Percentiles rank a stretch among this genome's conserved stretches.
phyloP scores from a whole-genome alignment of 2,797 vertebrate genomes.

The Girardinus metallicus region DNA sequence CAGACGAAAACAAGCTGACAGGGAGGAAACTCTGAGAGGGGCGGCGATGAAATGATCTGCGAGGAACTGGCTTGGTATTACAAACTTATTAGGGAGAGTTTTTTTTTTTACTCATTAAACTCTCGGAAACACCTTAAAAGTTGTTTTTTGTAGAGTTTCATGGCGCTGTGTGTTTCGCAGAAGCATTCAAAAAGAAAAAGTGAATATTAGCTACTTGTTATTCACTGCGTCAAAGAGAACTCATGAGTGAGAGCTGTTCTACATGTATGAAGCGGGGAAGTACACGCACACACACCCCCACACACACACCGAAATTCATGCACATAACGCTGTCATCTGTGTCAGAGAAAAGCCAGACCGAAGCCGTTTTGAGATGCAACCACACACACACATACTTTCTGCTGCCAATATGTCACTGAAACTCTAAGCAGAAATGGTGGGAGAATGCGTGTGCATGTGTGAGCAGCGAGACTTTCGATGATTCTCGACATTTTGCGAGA shows the following conservation, averaged over 20 bases:
- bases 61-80: conserved; percentile 37
- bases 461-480: conserved; percentile 26
- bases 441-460: not conserved
- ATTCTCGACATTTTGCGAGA: not conserved
- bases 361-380: conserved; percentile 29
- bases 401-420: conserved; percentile 51
- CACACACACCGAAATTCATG: conserved; percentile 26
- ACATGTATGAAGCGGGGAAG: conserved; percentile 5
- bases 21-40: conserved; percentile 54
- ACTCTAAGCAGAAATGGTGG: conserved; percentile 22
- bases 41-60: conserved; percentile 44
- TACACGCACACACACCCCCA: conserved; percentile 4
- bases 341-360: conserved; percentile 67
- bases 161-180: not conserved
- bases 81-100: conserved; percentile 24
- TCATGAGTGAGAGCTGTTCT: conserved; percentile 35
- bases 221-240: conserved; percentile 22
- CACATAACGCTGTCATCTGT: conserved; percentile 57
- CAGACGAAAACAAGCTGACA: conserved; percentile 71
- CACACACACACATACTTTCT: conserved; percentile 19
- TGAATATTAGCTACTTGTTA: not conserved
- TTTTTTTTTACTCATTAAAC: not conserved
- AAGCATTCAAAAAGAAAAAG: not conserved
- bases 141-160: conserved; percentile 5
- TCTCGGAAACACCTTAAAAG: conserved; percentile 21